phyloP scores from a whole-genome alignment of 2,113 vertebrate genomes.

The Gavialis gangeticus region DNA sequence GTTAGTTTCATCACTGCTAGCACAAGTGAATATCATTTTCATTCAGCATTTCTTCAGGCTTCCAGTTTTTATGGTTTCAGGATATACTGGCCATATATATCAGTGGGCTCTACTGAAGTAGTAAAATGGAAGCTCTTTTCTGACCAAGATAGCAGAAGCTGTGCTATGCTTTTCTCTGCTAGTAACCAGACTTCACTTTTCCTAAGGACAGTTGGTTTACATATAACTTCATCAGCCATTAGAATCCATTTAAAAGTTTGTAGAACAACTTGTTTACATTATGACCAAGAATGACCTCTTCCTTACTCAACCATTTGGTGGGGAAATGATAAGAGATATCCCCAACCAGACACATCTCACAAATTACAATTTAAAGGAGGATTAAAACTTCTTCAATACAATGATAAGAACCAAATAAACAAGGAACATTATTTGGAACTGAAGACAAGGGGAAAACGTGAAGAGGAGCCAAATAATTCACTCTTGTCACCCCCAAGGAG shows the following conservation, averaged over 20 bases:
- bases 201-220: background rate
- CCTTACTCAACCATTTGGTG: background rate
- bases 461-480: background rate
- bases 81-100: too few species aligned
- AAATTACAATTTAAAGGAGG: constrained; percentile 1
- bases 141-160: background rate
- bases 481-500: background rate
- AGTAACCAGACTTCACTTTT: background rate
- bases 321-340: background rate
- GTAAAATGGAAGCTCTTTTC: background rate
- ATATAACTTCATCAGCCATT: background rate
- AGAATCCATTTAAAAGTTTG: background rate
- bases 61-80: background rate
- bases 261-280: background rate
- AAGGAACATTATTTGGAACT: background rate
- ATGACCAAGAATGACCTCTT: background rate
- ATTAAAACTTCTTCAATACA: background rate
- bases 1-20: background rate
- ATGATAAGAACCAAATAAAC: background rate
- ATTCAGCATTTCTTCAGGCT: background rate
- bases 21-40: background rate
- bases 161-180: background rate
- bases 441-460: constrained; percentile 1
- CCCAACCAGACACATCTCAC: background rate
- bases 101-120: background rate